Evolutionary conservation across 1,140 invertebrate genomes (phyloP).

Genomic region (Microplitis demolitor): DNA sequence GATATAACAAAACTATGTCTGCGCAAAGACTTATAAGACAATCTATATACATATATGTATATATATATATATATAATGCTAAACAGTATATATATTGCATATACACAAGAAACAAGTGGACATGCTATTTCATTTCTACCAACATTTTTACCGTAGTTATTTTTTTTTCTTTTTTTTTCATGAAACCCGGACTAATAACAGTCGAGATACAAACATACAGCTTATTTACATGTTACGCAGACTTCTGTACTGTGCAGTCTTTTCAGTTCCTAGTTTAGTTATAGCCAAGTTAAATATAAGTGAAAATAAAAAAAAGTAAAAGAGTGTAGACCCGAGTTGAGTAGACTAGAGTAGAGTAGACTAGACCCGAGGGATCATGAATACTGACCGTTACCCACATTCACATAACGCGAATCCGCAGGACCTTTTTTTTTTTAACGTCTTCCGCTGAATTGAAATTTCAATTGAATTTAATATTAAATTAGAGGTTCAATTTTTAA

Average conservation of each 20-base stretch:
- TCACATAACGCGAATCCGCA: slow-evolving; percentile 15
- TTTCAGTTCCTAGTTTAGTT: slow-evolving; percentile 1
- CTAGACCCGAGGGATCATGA: slow-evolving; percentile 38
- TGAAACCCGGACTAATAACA: slow-evolving; percentile 49
- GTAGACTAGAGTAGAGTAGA: background rate
- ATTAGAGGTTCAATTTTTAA: too few species aligned
- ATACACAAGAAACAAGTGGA: slow-evolving; percentile 24
- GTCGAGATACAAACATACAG: slow-evolving; percentile 21
- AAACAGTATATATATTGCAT: slow-evolving; percentile 35
- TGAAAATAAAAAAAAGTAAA: background rate
- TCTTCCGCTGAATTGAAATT: too few species aligned
- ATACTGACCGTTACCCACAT: slow-evolving; percentile 44
- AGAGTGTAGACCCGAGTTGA: background rate
- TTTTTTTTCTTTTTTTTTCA: slow-evolving; percentile 28
- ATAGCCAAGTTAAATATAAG: too few species aligned
- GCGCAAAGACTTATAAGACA: background rate
- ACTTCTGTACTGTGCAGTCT: slow-evolving; percentile 3
- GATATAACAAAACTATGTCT: too few species aligned
- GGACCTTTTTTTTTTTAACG: too few species aligned
- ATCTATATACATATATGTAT: background rate
- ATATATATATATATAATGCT: slow-evolving; percentile 23
- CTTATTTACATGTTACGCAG: slow-evolving; percentile 48
- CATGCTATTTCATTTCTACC: slow-evolving; percentile 48
- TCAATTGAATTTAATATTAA: too few species aligned
- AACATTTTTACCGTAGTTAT: slow-evolving; percentile 33